A percentile compares a stretch with the other conserved stretches of the same genome.
phyloP scores from a whole-genome alignment of 2,113 vertebrate species.

The Python bivittatus region DNA sequence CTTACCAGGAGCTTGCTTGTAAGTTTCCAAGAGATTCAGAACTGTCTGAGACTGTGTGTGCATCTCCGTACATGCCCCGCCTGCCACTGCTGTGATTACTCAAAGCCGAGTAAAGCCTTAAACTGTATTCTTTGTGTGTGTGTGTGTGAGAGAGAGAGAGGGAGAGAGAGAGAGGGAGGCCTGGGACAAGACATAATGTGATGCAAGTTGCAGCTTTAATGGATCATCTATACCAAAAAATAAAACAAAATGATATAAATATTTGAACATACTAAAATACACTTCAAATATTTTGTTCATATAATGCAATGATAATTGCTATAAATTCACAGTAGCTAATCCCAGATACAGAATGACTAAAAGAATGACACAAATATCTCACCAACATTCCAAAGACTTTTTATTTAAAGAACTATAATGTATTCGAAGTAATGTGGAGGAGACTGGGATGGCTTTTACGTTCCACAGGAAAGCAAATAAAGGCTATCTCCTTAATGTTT shows the following conservation, averaged over 20 bases:
- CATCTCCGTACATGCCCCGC: too few species aligned
- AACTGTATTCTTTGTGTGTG: background rate
- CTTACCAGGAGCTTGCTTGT: too few species aligned
- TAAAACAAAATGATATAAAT: slow-evolving; percentile 47
- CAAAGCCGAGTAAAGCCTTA: background rate
- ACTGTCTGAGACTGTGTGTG: too few species aligned
- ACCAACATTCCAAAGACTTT: background rate
- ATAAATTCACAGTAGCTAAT: background rate
- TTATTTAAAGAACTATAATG: background rate
- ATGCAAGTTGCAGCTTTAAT: slow-evolving; percentile 59
- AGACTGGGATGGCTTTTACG: background rate
- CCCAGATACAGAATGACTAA: slow-evolving; percentile 21
- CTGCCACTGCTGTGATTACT: background rate
- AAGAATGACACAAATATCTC: background rate
- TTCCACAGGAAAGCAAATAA: background rate
- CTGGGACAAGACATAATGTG: background rate
- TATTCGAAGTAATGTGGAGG: background rate
- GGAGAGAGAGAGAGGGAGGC: background rate
- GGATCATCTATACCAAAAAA: slow-evolving; percentile 34
- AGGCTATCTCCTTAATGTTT: background rate
- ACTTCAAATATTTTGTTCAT: slow-evolving; percentile 33
- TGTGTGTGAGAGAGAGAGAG: background rate
- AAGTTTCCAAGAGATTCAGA: too few species aligned
- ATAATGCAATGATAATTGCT: slow-evolving; percentile 14
- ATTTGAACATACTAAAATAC: slow-evolving; percentile 45